Base-by-base conservation (phyloP, 1,140 invertebrate genomes). In the Protaetia brevitarsis region DNA sequence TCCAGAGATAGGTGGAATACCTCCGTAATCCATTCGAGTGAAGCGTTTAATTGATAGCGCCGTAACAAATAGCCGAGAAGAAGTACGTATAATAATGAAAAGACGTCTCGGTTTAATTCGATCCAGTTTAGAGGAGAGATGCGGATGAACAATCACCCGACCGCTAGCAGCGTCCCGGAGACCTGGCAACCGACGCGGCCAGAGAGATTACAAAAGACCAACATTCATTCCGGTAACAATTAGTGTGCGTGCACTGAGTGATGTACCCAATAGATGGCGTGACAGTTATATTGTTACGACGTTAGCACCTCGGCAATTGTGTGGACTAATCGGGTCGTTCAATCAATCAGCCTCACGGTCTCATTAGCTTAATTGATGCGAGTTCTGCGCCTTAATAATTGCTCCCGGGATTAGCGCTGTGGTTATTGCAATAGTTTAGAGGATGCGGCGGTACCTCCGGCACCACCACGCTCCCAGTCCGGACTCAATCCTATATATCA, bases 321-420 rank as follows among this genome's bases (percentile, higher is more conserved):
- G 41, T 31, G 57, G 57, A 45, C 64, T 64, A 65, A 68, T 68
- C 59, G 67, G 64, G 64, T 56, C 51, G 51, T 65, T 65, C 64
- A 36, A 70, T 70, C 69, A 68, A 70, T 70, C 69, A 70, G 66
- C 37, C 62, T 60, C 64, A 70, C 69, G 64, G 57, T 41, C 66
- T 70, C 69, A 70, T 70, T 70, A 70, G 56, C 34, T 58, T 68
- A 70, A 70, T 70, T 70, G 69, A 70, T 70, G 69, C 63, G 37
- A 64, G 69, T 30, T 64, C 67, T 61, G 69, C 66, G 66, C 69
- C 69, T 70, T 70, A 66, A 65, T 70, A 70, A 70, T 70, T 70
- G 66, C 69, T 68, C 61, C 59, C 61, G 69, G 69, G 69, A 70
- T 70, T 70, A 70, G 61, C 64, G 57, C 63, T 41, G 59, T 62